Base-by-base conservation (phyloP, 2,888 invertebrate genomes). In the Lepidocyrtinus sp. region DNA sequence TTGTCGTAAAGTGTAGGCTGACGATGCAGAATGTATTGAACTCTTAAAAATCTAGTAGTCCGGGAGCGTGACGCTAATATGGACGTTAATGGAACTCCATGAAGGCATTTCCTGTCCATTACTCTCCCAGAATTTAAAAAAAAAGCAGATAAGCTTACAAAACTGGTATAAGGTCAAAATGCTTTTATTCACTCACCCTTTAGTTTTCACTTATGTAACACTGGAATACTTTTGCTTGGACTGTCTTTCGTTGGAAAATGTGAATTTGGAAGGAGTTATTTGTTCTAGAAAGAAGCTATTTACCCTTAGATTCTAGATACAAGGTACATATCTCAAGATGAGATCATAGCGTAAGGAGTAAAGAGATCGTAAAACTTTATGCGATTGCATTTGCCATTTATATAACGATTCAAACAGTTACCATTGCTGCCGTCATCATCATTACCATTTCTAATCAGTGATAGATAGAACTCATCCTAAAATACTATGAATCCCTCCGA, bases 81-180 rank as follows among this genome's bases (percentile, higher is more conserved):
- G 70, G 65, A 76, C 71, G 71, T 59, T 76, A 76, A 76, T 76
- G 76, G 76, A 76, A 62, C 76, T 65, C 76, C 65, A 71, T 55
- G 69, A 75, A 69, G 71, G 65, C 76, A 76, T 76, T 76, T 76
- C 76, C 76, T 76, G 76, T 71, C 76, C 76, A 76, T 76, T 76
- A 76, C 76, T 68, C 55, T 36, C 75, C 36, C 26, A 26, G 75
- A 75, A 75, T 75, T 75, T n/a, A n/a, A n/a, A n/a, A n/a, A 67
- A 68, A 75, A 36, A 36, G 2, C 15, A 61, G 68, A 67, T 67
- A 67, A 67, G 36, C 70, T 67, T 7, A 46, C 21, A 62, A 68
- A 68, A 75, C 68, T 27, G 68, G 27, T 61, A 27, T 67, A 75
- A 68, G 67, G 75, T 75, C 62, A 68, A 19, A 61, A 59, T 22